These are phyloP conservation scores for Meles meles DNA, from an alignment of 2,113 vertebrate genomes.

Conservation along the genomic window DNA sequence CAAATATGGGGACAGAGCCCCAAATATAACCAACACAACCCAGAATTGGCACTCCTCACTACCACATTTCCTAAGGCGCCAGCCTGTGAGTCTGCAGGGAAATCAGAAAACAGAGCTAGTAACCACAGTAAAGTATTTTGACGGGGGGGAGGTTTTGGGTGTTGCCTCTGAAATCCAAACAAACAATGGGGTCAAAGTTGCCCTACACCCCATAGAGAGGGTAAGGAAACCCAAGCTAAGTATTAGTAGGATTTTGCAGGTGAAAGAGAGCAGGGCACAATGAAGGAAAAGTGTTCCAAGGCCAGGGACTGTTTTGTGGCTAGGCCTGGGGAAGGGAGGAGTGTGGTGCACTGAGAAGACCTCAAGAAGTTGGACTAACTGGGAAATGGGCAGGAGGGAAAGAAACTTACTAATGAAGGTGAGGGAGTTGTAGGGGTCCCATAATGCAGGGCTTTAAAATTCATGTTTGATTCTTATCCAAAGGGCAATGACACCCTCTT, in stretches of 20 bases:
- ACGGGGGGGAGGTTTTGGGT: neutral
- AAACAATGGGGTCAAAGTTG: neutral
- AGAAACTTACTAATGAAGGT: neutral
- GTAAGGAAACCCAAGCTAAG: neutral
- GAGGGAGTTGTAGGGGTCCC: neutral
- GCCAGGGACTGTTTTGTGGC: neutral
- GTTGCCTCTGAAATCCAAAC: neutral
- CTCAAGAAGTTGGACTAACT: neutral
- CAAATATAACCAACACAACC: neutral
- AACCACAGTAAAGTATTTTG: neutral
- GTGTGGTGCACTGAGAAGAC: neutral
- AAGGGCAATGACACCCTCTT: neutral
- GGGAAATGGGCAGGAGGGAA: neutral
- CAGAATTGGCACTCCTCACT: neutral
- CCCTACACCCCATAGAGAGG: neutral
- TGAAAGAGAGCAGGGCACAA: too few relatives aligned
- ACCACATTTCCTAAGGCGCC: neutral
- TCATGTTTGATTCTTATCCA: neutral
- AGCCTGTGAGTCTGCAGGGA: neutral
- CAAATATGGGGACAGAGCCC: neutral
- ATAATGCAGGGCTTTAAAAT: neutral
- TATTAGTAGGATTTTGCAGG: too few relatives aligned
- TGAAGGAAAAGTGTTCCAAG: neutral
- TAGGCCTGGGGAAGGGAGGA: neutral
- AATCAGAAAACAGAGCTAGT: neutral